Percentiles rank a stretch among this genome's conserved stretches.
phyloP scores from a whole-genome alignment of 53 echinoderm and acorn worm species.

The Mesocentrotus franciscanus region DNA sequence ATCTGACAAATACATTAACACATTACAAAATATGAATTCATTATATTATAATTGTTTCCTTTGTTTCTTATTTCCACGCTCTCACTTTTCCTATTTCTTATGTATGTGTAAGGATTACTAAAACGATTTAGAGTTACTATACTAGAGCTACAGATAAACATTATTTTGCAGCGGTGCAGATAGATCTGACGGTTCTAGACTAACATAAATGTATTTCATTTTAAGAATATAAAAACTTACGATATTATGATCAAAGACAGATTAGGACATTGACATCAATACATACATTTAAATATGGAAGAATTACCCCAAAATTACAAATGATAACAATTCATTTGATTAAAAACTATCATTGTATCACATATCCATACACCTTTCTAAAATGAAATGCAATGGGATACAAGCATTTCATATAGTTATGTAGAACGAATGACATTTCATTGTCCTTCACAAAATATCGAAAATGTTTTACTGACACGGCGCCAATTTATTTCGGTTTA shows the following conservation, averaged over 20 bases:
- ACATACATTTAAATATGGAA: not conserved
- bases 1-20: not conserved
- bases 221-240: not conserved
- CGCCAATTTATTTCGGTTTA: constrained; percentile 14
- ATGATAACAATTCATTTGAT: not conserved
- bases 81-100: not conserved
- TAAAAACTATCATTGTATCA: not conserved
- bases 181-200: not conserved
- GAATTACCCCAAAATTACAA: not conserved
- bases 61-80: not conserved
- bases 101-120: not conserved
- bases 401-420: not conserved
- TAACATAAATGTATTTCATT: not conserved
- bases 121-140: not conserved
- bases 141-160: not conserved
- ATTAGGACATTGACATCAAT: not conserved
- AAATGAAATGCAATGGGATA: not conserved
- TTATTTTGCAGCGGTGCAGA: not conserved
- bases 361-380: not conserved
- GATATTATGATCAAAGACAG: not conserved
- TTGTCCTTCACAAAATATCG: not conserved
- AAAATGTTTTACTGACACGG: not conserved
- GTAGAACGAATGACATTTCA: not conserved
- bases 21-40: not conserved
- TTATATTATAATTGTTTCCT: not conserved